Conservation (phyloP, 2,113 vertebrate genomes). For the Sinocyclocheilus anshuiensis region DNA sequence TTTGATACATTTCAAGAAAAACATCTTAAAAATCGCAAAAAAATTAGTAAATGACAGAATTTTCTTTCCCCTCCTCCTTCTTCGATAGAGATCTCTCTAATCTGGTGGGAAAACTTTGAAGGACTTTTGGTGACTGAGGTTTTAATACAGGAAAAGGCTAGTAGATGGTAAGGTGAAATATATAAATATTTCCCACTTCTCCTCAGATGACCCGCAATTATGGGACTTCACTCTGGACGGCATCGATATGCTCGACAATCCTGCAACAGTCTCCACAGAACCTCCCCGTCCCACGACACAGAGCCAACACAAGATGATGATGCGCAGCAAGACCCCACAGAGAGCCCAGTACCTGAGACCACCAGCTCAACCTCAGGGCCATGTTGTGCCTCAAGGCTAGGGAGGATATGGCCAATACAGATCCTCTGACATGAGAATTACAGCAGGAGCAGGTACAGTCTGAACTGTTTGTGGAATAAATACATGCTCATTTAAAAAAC, state of each 20-base stretch:
- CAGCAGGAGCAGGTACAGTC: conserved; percentile 21
- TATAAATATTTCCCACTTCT: not conserved
- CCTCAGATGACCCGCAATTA: conserved; percentile 83
- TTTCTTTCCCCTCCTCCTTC: too few relatives aligned
- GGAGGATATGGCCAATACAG: conserved; percentile 31
- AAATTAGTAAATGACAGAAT: too few relatives aligned
- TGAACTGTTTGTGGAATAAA: not conserved
- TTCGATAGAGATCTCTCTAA: not conserved
- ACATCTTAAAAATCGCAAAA: too few relatives aligned
- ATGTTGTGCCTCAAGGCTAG: too few relatives aligned
- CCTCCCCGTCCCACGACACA: conserved; percentile 55
- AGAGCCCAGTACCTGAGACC: conserved; percentile 48
- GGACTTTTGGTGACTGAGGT: not conserved
- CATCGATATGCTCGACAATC: conserved; percentile 65
- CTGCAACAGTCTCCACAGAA: not conserved
- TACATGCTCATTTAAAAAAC: not conserved
- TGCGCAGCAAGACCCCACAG: conserved; percentile 76
- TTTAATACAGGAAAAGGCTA: not conserved
- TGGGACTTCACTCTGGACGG: conserved; percentile 85
- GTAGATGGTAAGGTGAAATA: not conserved
- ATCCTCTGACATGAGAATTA: conserved; percentile 21
- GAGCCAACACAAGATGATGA: conserved; percentile 63
- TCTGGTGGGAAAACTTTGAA: not conserved
- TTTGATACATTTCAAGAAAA: too few relatives aligned
- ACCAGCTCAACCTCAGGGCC: conserved; percentile 22